Evolutionary conservation across 2,888 invertebrate species (phyloP), one percentile per base, ranked within the genome.

Genomic region (Argyra leucocephala): DNA sequence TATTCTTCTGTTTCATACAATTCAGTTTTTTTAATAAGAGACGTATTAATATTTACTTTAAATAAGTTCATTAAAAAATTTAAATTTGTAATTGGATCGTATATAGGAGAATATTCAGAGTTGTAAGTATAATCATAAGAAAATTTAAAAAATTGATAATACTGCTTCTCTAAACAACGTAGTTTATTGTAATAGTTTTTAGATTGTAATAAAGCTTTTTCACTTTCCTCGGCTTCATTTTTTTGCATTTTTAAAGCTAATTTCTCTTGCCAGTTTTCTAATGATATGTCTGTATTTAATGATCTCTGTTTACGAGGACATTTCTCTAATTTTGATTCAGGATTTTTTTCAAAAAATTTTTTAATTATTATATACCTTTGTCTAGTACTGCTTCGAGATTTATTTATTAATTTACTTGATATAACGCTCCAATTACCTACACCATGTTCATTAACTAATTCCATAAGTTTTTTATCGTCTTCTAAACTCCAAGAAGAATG

Each of bases 401-500:
- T 85, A 5, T 82, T 81, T 9, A 82, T 79, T 66, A 89, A 81
- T 68, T 77, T 73, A 62, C 79, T 75, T 3, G 84, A 79, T 65
- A 88, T 82, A 64, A 74, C 76, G 0, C 82, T 71, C 85, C 85
- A 86, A 63, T 81, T 74, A 2, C 79, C 73, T 1, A 75, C 82
- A 0, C 83, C 84, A 73, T 81, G 75, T 73, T 72, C 74, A 68
- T 82, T 71, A 0, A 87, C 82, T 26, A 84, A 76, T 57, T 83
- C 77, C 67, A 87, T 71, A 31, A 90, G 78, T 67, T 81, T 81
- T 61, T 75, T 76, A 70, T 90, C 89, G 69, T 89, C 88, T 22
- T 82, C 81, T 1, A 82, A 69, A 0, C 85, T 83, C 86, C 89
- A 90, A 1, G 81, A 76, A 59, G 83, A 83, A 36, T 78, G 78